These are phyloP conservation scores for Eristalis arbustorum DNA, from an alignment of 2,888 invertebrate species.

Conservation along the genomic window DNA sequence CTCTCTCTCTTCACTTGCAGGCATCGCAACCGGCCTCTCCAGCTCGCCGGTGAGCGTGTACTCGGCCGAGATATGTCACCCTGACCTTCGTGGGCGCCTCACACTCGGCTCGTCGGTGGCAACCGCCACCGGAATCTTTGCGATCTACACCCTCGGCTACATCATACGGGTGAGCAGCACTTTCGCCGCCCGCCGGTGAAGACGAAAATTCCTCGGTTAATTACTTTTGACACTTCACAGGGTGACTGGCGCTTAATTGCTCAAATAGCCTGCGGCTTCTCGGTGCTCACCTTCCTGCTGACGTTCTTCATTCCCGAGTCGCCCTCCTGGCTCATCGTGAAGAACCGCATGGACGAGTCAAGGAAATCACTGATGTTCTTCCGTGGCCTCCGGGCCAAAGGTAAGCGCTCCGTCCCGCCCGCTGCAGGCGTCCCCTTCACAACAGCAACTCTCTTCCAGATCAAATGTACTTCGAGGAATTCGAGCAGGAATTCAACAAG, in stretches of 20 bases:
- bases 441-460: slow-evolving; percentile 61
- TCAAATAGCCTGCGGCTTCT: slow-evolving; percentile 71
- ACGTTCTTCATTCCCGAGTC: slow-evolving; percentile 83
- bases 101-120: slow-evolving; percentile 83
- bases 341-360: slow-evolving; percentile 82
- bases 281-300: slow-evolving; percentile 75
- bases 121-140: slow-evolving; percentile 83
- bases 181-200: background rate
- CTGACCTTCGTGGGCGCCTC: slow-evolving; percentile 83
- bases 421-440: too few species aligned
- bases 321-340: slow-evolving; percentile 84
- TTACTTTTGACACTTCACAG: slow-evolving; percentile 55
- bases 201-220: slow-evolving; percentile 39
- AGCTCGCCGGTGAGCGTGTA: slow-evolving; percentile 73
- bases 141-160: slow-evolving; percentile 83
- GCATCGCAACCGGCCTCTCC: slow-evolving; percentile 72
- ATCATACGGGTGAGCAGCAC: slow-evolving; percentile 71
- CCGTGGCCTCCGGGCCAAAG: slow-evolving; percentile 80
- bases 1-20: slow-evolving; percentile 27
- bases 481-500: slow-evolving; percentile 70
- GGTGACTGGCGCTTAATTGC: slow-evolving; percentile 72
- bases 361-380: slow-evolving; percentile 82
- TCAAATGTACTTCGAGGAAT: slow-evolving; percentile 71
- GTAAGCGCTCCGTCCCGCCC: slow-evolving; percentile 24
- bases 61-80: slow-evolving; percentile 76